Base-by-base conservation (phyloP, 2,888 invertebrate genomes). In the Hyposoter didymator region DNA sequence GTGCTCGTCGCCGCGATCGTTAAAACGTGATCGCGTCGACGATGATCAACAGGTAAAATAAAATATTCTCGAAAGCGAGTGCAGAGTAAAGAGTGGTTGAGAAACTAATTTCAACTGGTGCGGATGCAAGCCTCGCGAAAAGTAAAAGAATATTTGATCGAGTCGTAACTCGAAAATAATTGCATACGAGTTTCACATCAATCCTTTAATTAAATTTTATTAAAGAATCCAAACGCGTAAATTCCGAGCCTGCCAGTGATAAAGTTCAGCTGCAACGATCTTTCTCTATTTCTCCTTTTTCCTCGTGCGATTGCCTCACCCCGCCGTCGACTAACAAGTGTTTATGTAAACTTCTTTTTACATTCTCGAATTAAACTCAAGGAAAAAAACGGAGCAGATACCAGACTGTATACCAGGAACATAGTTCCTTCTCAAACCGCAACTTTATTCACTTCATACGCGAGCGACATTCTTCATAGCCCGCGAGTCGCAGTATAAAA, bases 271-370 rank as follows among this genome's bases (percentile, higher is more conserved):
- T 47, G n/a, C 32, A 28, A 32, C 32, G 19, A 39, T 67, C 43
- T 67, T 43, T 67, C 43, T n/a, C 47, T 32, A 32, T 28, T 17
- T 69, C 49, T n/a, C 49, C 49, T n/a, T 70, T 32, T 10, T 32
- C n/a, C 70, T n/a, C 70, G 28, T 28, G 2, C 28, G n/a, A 70
- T 70, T 49, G 70, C 70, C 70, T 70, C 70, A 49, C 70, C 35
- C 70, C 32, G 49, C 70, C 32, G 49, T 19, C n/a, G 49, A 49
- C 70, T 49, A n/a, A 49, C 70, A 70, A 70, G 47, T 49, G 28
- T 70, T 28, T 52, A 70, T 32, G 43, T 55, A 45, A 78, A 76
- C 49, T 49, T 19, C 28, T 69, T 32, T 78, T 52, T 78, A 55
- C 55, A 35, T 14, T 52, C 67, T 7, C 55, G 43, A 55, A 55